These are phyloP conservation scores for Agrilus biguttatus DNA, from an alignment of 2,888 invertebrate genomes.

Conservation along the genomic window DNA sequence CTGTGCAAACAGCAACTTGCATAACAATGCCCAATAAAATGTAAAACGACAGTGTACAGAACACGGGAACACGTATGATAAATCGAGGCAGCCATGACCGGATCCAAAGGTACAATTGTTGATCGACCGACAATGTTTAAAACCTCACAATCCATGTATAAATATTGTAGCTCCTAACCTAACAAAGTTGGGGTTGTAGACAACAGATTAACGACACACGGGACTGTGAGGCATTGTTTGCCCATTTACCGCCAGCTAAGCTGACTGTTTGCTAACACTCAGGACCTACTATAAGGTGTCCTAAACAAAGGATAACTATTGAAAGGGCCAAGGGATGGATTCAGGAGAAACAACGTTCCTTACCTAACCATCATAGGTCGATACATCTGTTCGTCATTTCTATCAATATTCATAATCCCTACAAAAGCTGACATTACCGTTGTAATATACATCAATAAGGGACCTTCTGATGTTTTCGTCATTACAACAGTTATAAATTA, in stretches of 20 bases:
- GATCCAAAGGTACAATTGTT: constrained; percentile 11
- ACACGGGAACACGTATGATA: constrained; percentile 14
- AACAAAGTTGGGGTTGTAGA: constrained; percentile 27
- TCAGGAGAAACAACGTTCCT: too few relatives aligned
- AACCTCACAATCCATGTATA: constrained; percentile 25
- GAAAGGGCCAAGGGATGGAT: too few relatives aligned
- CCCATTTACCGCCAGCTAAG: constrained; percentile 33
- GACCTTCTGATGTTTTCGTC: too few relatives aligned
- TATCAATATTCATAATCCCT: too few relatives aligned
- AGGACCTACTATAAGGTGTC: constrained; percentile 19
- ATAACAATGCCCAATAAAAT: constrained; percentile 15
- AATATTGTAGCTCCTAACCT: constrained; percentile 27
- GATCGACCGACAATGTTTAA: constrained; percentile 18
- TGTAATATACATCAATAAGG: too few relatives aligned
- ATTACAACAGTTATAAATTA: too few relatives aligned
- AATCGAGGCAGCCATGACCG: constrained; percentile 12
- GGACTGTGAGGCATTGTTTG: constrained; percentile 27
- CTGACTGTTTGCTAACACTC: constrained; percentile 28
- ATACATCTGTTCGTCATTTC: too few relatives aligned
- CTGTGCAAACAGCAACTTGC: constrained; percentile 11
- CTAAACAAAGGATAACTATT: constrained; percentile 6
- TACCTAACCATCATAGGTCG: too few relatives aligned
- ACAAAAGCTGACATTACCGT: too few relatives aligned
- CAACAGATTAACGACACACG: constrained; percentile 29
- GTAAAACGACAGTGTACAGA: constrained; percentile 5